Conservation (phyloP, 2,113 vertebrate genomes). For the Lonchura striata region DNA sequence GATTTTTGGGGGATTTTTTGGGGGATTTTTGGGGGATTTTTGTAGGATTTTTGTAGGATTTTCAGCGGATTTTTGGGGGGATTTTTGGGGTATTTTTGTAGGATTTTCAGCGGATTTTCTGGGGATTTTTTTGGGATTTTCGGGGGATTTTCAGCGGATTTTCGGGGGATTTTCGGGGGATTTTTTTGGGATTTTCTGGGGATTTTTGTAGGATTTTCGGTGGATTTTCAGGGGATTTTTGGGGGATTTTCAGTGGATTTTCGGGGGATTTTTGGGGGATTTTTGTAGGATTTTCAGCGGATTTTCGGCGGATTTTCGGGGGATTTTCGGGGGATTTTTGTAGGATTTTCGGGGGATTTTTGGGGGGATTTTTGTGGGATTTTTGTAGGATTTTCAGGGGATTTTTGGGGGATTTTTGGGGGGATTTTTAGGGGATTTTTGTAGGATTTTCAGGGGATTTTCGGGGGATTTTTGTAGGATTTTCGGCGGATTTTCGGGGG, state of each 20-base stretch:
- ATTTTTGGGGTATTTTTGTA: fast-evolving
- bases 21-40: fast-evolving
- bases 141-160: too few relatives aligned
- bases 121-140: neutral
- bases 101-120: too few relatives aligned
- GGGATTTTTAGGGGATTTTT: neutral
- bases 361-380: too few relatives aligned
- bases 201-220: too few relatives aligned
- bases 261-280: neutral
- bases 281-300: too few relatives aligned
- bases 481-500: fast-evolving
- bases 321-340: fast-evolving
- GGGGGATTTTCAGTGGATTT: too few relatives aligned
- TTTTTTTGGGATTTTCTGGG: fast-evolving
- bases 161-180: neutral
- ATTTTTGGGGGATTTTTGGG: fast-evolving
- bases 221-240: fast-evolving
- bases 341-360: fast-evolving
- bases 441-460: too few relatives aligned
- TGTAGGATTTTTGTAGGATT: too few relatives aligned
- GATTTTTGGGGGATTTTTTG: fast-evolving
- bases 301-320: fast-evolving
- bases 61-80: neutral
- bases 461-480: neutral
- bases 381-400: fast-evolving